Evolutionary conservation across 2,888 invertebrate species (phyloP), one percentile per base, ranked within the genome.

Genomic region (Rotaria magnacalcarata): DNA sequence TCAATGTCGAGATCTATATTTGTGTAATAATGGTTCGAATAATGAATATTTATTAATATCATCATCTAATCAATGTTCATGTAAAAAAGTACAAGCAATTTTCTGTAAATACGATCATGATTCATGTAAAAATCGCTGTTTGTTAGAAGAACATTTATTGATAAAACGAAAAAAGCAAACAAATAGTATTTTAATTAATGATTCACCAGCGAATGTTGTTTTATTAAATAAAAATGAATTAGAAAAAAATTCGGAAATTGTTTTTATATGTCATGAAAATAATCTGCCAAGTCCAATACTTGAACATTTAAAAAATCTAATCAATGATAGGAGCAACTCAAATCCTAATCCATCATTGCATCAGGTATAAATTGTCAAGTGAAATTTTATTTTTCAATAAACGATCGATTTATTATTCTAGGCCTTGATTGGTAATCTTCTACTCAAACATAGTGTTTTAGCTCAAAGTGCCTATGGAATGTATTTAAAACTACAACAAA

Each of bases 141-240:
- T 19, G 19, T 67, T 14, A 16, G 67, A 80, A 47, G 2, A 80
- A 16, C 24, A 47, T 47, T 43, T 80, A 34, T 80, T 41, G 4
- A 47, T 80, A 10, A 47, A 47, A 47, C 80, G n/a, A 80, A 2
- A n/a, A 4, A n/a, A 47, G 47, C 24, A 80, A 47, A 8, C 41
- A 21, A 75, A 75, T 75, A 21, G 43, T 21, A 43, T 43, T 19
- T 34, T 16, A 34, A 67, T 67, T 67, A 41, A 67, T 41, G 24
- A 67, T 34, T 0, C 1, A 34, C 19, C 34, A 67, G 11, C 19
- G 14, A 67, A 67, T 67, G 47, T 80, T 47, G 24, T 80, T 80
- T 24, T 80, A 80, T n/a, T 80, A 10, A 24, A 80, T 14, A 47
- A 80, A 24, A 47, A 80, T 47, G 80, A 80, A 80, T 80, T 80